A percentile compares a stretch with the other conserved stretches of the same genome.
Conservation (phyloP, 1,140 invertebrate species). For the Brachionus calyciflorus region DNA sequence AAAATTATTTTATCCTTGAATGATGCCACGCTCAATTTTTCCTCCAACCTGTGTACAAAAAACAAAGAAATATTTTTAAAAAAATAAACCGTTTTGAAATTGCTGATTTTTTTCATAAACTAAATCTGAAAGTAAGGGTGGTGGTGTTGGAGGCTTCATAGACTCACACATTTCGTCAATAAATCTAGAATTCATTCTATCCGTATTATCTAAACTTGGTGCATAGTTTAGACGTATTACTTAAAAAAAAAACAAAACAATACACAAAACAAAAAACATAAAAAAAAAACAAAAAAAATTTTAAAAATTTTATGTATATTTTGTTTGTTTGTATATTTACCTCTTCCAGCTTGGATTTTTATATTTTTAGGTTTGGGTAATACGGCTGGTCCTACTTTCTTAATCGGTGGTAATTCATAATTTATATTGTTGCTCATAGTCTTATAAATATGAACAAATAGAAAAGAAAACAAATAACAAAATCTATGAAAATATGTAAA, state of each 20-base stretch:
- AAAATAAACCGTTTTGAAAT: too few species aligned
- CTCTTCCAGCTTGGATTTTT: conserved; percentile 44
- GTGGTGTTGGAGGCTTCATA: neutral
- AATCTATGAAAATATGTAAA: neutral
- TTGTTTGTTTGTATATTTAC: conserved; percentile 26
- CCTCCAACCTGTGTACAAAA: too few species aligned
- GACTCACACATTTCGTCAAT: too few species aligned
- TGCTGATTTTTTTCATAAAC: neutral
- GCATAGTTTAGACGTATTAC: conserved; percentile 40
- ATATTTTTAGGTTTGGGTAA: conserved; percentile 45
- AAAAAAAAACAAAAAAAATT: conserved; percentile 6
- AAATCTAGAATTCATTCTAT: neutral
- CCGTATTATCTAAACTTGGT: conserved; percentile 7
- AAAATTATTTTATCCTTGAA: too few species aligned
- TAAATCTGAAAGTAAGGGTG: neutral
- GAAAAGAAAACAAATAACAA: neutral
- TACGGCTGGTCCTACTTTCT: conserved; percentile 39
- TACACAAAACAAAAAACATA: neutral
- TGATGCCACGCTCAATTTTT: too few species aligned
- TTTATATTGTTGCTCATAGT: conserved; percentile 43
- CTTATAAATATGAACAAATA: neutral
- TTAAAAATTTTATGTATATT: too few species aligned
- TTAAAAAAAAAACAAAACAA: conserved; percentile 1
- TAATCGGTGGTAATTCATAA: conserved; percentile 38
- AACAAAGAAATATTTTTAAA: too few species aligned